Base-by-base conservation (phyloP, 2,888 invertebrate species). In the Macropis europaea region DNA sequence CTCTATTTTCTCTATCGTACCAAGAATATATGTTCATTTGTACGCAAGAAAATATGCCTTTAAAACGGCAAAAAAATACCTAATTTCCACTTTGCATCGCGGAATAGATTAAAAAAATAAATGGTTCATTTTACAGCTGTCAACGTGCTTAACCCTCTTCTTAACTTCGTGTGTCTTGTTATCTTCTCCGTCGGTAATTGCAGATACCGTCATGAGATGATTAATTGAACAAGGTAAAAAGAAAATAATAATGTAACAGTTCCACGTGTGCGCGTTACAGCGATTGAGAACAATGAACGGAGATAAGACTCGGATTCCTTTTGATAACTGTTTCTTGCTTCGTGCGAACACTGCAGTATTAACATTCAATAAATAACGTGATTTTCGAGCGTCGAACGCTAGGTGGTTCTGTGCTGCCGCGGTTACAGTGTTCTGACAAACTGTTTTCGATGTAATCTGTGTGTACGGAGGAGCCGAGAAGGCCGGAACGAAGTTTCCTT, bases 1-100 rank as follows among this genome's bases (percentile, higher is more conserved):
- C 3, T 19, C 9, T 19, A 32, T 19, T 52, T 15, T 34, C 52
- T 15, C 34, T 13, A 4, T 15, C 7, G 17, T 19, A 4, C 7
- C 45, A 28, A 24, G 40, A 32, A 9, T 47, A 38, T 43, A 28
- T 24, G 30, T 45, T 61, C 61, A 54, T 76, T 42, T 22, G 26
- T 34, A 34, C 3, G 2, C 28, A 26, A 15, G 13, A 15, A 57
- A 53, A 42, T 74, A 5, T 28, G 4, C 7, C 24, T 4, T 32
- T 13, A 11, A 15, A 3, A 26, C 9, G 5, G 17, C 3, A 34
- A 24, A 13, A 42, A 32, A 17, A 9, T 22, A 17, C 15, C 17
- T 40, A 54, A 26, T 28, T n/a, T 5, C 7, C 36, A 40, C 22
- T 47, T 40, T 5, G 2, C 7, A 2, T 26, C 11, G 1, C 32